Evolutionary conservation across 2,888 invertebrate genomes (phyloP), one percentile per base, ranked within the genome.

Genomic region (Euphydryas editha): DNA sequence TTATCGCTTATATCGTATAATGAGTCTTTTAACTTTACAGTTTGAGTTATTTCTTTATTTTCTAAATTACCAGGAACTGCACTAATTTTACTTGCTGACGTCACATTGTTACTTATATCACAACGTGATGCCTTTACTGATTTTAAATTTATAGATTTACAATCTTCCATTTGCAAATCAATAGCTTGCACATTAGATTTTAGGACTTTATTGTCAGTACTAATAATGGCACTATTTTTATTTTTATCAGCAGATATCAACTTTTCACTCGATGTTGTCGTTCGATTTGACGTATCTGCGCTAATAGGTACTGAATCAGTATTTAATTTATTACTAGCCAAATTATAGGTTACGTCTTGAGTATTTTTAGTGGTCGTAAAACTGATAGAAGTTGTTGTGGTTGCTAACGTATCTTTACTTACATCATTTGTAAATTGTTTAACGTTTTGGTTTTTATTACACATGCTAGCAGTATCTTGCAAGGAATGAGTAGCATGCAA

Each of bases 1-100:
- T 51, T 60, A 63, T 20, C 68, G 54, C 21, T 62, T 71, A 21
- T 47, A 11, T 47, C 47, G 7, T 57, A 44, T 37, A 15, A 36
- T 13, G 18, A 17, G 8, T 49, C 62, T 44, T 1, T 51, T 51
- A 55, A n/a, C 63, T 62, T 47, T 24, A 24, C 1, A 5, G 2
- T 21, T 15, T 56, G 37, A 39, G 57, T 24, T 8, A 36, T 36
- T 18, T 54, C 30, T 10, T 54, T 7, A 15, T 54, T 54, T 10
- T 30, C 17, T 54, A 17, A 7, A 36, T 36, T 18, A 21, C 0
- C 21, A 36, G 11, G 30, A 17, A 54, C 7, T 17, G 54, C 17
- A 36, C 17, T 36, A 36, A 11, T 11, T 30, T 17, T 54, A 36
- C 5, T 30, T 8, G 36, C 36, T 36, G 36, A 24, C 15, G 24